Percentiles rank a stretch among this genome's conserved stretches.
phyloP scores from a whole-genome alignment of 2,797 vertebrate genomes.

The Coracias cyanogaster region DNA sequence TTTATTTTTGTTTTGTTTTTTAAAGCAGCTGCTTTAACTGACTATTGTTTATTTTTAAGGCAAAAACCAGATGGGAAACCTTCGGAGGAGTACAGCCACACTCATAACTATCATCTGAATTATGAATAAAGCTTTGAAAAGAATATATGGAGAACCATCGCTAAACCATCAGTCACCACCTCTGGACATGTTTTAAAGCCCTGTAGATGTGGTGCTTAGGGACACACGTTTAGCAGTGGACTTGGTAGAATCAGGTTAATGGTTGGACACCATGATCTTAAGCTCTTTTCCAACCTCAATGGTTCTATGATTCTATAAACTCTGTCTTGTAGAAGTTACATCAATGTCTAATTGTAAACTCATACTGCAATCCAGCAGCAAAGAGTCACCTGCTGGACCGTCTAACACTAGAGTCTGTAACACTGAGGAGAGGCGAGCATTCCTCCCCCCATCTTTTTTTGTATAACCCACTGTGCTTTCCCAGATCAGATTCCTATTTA shows the following conservation, averaged over 20 bases:
- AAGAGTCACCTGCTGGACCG: background rate
- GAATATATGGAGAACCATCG: background rate
- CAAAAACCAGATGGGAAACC: background rate
- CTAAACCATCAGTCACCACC: background rate
- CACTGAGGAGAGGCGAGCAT: background rate
- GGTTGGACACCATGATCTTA: too few species aligned
- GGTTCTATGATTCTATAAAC: background rate
- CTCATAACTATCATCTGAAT: background rate
- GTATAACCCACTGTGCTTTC: background rate
- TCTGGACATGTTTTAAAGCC: too few species aligned
- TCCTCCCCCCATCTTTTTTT: background rate
- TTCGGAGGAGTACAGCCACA: background rate
- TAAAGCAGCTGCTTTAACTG: background rate
- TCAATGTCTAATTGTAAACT: background rate
- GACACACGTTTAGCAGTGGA: too few species aligned
- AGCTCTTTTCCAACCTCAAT: too few species aligned
- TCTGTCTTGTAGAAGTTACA: background rate
- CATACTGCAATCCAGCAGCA: background rate
- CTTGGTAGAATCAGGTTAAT: too few species aligned
- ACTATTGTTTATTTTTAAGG: background rate
- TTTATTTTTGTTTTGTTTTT: background rate
- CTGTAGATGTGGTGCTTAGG: too few species aligned
- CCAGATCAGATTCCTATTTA: background rate
- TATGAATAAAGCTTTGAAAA: background rate
- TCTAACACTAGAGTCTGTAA: background rate